A percentile compares a stretch with the other conserved stretches of the same genome.
Conservation (phyloP, 2,888 invertebrate species). For the Aproaerema taeniolella region DNA sequence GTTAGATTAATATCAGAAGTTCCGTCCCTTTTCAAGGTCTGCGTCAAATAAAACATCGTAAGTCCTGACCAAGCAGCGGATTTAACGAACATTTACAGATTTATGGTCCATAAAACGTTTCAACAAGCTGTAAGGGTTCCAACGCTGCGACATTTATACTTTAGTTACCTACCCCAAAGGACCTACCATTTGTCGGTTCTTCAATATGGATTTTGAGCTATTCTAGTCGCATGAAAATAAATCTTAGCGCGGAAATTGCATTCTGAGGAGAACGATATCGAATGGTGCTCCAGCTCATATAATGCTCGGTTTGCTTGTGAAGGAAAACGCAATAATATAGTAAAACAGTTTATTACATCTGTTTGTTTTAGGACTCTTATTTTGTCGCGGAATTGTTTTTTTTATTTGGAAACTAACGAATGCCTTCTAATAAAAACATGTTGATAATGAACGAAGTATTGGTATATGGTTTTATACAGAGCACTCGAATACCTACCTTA, state of each 20-base stretch:
- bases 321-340: too few species aligned
- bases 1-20: conserved; percentile 10
- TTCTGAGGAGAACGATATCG: background rate
- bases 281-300: too few species aligned
- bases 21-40: conserved; percentile 29
- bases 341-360: too few species aligned
- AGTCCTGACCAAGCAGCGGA: conserved; percentile 44
- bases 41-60: conserved; percentile 40
- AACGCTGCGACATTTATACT: conserved; percentile 51
- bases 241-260: conserved; percentile 10
- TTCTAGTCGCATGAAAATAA: conserved; percentile 13
- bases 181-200: conserved; percentile 35
- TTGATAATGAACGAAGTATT: too few species aligned
- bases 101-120: conserved; percentile 62
- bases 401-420: too few species aligned
- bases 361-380: too few species aligned
- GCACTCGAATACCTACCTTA: too few species aligned
- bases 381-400: too few species aligned
- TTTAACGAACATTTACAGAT: conserved; percentile 43
- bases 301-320: too few species aligned
- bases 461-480: too few species aligned
- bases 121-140: conserved; percentile 51
- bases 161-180: conserved; percentile 33
- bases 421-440: too few species aligned
- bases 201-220: conserved; percentile 13